phyloP scores from a whole-genome alignment of 2,888 invertebrate species.

The Xanthia icteritia region DNA sequence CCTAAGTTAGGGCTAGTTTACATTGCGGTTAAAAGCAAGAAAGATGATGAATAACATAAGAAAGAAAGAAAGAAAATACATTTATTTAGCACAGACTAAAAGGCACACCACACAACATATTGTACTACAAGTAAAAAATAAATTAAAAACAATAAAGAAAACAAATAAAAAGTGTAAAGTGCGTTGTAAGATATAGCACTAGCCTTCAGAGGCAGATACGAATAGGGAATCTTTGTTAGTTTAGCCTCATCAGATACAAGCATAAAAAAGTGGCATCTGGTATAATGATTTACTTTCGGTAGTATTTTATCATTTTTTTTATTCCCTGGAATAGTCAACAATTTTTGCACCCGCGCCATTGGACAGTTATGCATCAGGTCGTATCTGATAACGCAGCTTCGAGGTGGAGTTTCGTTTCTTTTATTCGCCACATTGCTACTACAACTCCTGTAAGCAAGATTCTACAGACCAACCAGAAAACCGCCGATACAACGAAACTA shows the following conservation, averaged over 20 bases:
- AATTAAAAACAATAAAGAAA: too few species aligned
- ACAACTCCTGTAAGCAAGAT: too few species aligned
- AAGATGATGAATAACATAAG: background rate
- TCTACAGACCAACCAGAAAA: background rate
- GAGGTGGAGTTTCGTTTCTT: background rate
- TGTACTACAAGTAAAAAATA: too few species aligned
- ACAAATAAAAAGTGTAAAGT: too few species aligned
- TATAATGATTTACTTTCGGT: background rate
- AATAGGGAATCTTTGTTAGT: background rate
- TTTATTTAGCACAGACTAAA: too few species aligned
- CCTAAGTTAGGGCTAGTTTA: constrained; percentile 29
- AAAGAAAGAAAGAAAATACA: too few species aligned
- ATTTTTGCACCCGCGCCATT: too few species aligned
- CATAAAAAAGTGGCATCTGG: background rate
- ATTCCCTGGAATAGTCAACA: too few species aligned
- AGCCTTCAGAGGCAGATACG: background rate
- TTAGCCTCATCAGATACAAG: background rate
- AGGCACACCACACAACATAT: too few species aligned
- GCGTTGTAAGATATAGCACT: background rate
- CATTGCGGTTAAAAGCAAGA: background rate
- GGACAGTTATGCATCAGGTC: too few species aligned
- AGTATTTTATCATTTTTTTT: too few species aligned
- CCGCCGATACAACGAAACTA: background rate
- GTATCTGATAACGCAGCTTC: background rate
- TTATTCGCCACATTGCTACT: too few species aligned